Evolutionary conservation across 2,113 vertebrate genomes (phyloP).

Genomic region (Salminus brasiliensis): DNA sequence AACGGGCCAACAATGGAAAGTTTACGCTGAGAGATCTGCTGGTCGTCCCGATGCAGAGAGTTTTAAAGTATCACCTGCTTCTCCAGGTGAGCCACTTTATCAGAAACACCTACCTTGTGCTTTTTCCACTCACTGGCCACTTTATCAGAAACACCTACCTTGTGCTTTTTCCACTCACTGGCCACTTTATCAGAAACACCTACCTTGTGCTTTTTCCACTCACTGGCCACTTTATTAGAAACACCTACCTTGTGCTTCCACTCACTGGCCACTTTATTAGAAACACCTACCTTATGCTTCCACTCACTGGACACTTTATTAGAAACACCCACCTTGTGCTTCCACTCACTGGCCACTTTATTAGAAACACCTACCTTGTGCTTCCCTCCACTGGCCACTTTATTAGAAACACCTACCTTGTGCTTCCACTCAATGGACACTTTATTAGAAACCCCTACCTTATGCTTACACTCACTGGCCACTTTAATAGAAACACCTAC

Average conservation of each 20-base stretch:
- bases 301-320: not conserved
- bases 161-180: not conserved
- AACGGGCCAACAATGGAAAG: conserved; percentile 96
- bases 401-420: no score
- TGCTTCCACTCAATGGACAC: no score
- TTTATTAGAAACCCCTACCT: no score
- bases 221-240: not conserved
- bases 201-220: not conserved
- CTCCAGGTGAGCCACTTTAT: conserved; percentile 82
- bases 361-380: no score
- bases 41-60: conserved; percentile 97
- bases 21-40: conserved; percentile 94
- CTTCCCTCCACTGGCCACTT: no score
- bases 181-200: not conserved
- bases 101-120: no score
- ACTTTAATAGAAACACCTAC: no score
- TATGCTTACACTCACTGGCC: no score
- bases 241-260: not conserved
- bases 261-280: not conserved
- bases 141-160: not conserved
- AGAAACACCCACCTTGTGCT: not conserved
- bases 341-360: no score
- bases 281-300: not conserved
- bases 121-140: no score
- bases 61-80: conserved; percentile 94